Conservation (phyloP, 2,113 vertebrate species). For the Alectura lathami region DNA sequence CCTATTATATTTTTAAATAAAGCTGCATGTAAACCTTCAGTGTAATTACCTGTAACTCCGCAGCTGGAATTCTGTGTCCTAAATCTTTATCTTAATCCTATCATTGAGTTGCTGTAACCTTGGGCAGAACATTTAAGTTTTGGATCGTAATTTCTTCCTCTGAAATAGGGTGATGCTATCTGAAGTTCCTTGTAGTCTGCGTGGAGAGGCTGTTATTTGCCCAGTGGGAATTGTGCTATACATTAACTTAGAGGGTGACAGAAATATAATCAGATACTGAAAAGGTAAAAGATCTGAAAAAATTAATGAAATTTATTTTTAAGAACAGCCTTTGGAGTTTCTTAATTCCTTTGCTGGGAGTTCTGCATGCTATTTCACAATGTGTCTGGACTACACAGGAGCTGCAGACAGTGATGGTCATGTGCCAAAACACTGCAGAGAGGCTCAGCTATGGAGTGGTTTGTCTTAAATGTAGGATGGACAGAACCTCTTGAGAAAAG, state of each 20-base stretch:
- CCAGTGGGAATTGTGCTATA: not conserved
- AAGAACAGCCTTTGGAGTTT: not conserved
- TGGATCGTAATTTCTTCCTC: not conserved
- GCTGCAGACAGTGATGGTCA: not conserved
- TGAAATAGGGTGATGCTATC: not conserved
- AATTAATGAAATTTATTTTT: not conserved
- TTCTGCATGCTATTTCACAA: not conserved
- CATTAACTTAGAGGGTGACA: constrained; percentile 19
- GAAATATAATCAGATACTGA: not conserved
- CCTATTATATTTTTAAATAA: constrained; percentile 24
- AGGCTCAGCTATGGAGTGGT: not conserved
- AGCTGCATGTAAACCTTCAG: not conserved
- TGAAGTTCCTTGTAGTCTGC: not conserved
- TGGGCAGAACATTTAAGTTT: not conserved
- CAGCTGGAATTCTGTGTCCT: constrained; percentile 25
- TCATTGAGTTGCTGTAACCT: constrained; percentile 19
- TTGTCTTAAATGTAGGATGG: not conserved
- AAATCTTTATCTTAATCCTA: not conserved
- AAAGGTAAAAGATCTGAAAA: not conserved
- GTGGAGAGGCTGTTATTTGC: not conserved
- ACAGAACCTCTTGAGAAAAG: not conserved
- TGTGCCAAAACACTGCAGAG: not conserved
- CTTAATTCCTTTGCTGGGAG: not conserved
- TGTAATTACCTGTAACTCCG: not conserved
- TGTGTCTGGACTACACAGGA: not conserved